Conservation (phyloP, 2,113 vertebrate species). For the Eptesicus fuscus region DNA sequence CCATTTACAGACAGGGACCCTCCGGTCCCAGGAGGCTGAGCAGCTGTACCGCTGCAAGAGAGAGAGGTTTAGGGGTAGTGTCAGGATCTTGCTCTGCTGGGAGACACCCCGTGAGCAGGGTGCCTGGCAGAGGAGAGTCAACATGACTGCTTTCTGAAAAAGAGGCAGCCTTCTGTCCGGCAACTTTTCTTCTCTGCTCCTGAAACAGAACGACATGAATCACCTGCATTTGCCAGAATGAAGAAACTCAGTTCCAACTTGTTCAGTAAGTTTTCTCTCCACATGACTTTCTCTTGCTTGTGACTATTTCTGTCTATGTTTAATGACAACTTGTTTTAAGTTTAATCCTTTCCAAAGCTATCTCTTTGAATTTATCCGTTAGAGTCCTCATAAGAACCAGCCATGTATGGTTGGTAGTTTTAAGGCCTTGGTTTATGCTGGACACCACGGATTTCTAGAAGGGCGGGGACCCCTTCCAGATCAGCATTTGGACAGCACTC, state of each 20-base stretch:
- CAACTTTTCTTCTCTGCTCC: background rate
- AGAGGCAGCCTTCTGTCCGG: background rate
- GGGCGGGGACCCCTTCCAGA: background rate
- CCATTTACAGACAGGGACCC: background rate
- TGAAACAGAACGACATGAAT: background rate
- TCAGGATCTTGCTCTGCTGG: background rate
- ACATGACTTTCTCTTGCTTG: background rate
- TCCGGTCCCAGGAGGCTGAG: background rate
- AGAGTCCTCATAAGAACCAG: background rate
- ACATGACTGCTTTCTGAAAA: background rate
- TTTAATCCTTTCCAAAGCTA: background rate
- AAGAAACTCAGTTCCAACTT: background rate
- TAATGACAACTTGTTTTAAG: background rate
- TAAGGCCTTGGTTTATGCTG: background rate
- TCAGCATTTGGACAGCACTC: background rate
- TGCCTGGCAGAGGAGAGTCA: background rate
- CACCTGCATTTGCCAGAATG: background rate
- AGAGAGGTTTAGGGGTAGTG: background rate
- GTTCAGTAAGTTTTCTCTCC: background rate
- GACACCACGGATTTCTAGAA: background rate
- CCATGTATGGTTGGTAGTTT: background rate
- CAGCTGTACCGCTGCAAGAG: too few relatives aligned
- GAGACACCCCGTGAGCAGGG: background rate
- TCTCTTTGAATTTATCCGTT: background rate
- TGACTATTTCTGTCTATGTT: background rate